Evolutionary conservation across 2,797 vertebrate genomes (phyloP).

Genomic region (Poeciliopsis paucimaculata): DNA sequence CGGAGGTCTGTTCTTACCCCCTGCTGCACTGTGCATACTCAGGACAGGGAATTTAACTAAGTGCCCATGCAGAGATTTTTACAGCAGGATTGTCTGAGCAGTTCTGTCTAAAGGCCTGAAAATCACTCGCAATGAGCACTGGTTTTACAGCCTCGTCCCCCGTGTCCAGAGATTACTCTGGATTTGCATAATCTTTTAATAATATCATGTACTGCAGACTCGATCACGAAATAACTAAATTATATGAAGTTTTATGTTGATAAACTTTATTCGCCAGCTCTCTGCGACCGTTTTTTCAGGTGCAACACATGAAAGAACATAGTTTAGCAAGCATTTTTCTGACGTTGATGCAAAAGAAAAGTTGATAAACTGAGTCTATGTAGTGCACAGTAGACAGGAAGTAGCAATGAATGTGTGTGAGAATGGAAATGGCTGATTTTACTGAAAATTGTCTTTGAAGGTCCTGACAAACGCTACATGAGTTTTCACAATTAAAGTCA

Average conservation of each 20-base stretch:
- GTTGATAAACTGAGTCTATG: background rate
- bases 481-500: background rate
- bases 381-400: background rate
- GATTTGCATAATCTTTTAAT: slow-evolving; percentile 4
- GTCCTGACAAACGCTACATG: no score
- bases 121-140: background rate
- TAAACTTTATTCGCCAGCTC: background rate
- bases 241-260: background rate
- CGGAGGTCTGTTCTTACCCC: background rate
- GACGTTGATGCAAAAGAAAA: background rate
- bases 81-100: slow-evolving; percentile 2
- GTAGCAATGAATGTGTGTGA: background rate
- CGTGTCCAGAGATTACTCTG: background rate
- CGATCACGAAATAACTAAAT: background rate
- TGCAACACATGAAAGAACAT: background rate
- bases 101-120: slow-evolving; percentile 4
- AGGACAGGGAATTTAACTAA: slow-evolving; percentile 1
- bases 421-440: no score
- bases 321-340: background rate
- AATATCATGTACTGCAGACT: background rate
- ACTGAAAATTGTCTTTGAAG: no score
- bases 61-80: background rate
- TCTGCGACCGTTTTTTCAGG: background rate
- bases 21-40: background rate
- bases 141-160: slow-evolving; percentile 1